A percentile compares a stretch with the other conserved stretches of the same genome.
Evolutionary conservation across 2,888 invertebrate genomes (phyloP).

Genomic region (Agonopterix heracliana): DNA sequence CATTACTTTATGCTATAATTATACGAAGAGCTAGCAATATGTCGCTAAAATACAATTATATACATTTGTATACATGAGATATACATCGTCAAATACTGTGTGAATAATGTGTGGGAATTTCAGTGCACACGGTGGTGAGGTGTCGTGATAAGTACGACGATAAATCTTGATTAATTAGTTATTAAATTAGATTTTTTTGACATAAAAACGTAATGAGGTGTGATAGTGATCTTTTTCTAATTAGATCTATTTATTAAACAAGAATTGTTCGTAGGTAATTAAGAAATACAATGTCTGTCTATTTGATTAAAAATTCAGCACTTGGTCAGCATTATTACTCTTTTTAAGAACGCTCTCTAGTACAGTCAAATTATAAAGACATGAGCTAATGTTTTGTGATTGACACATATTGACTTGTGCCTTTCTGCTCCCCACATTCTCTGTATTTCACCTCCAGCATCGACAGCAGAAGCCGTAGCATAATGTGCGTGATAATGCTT

Average conservation of each 20-base stretch:
- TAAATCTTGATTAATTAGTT: neutral
- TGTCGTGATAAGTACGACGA: neutral
- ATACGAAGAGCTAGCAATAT: constrained; percentile 20
- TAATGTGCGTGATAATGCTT: no score
- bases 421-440: no score
- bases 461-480: no score
- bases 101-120: constrained; percentile 39
- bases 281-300: no score
- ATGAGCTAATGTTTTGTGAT: no score
- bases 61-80: constrained; percentile 35
- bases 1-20: neutral
- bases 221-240: neutral
- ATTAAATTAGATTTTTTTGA: neutral
- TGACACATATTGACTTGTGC: no score
- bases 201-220: neutral
- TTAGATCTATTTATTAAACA: neutral
- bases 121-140: constrained; percentile 17
- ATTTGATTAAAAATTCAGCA: no score
- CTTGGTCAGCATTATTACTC: no score
- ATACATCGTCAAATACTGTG: constrained; percentile 38
- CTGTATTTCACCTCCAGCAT: no score
- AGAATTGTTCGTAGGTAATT: no score
- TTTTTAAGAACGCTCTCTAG: no score
- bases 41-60: constrained; percentile 27
- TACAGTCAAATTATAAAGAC: no score